phyloP scores from a whole-genome alignment of 2,888 invertebrate species.

The Eurytoma californica region DNA sequence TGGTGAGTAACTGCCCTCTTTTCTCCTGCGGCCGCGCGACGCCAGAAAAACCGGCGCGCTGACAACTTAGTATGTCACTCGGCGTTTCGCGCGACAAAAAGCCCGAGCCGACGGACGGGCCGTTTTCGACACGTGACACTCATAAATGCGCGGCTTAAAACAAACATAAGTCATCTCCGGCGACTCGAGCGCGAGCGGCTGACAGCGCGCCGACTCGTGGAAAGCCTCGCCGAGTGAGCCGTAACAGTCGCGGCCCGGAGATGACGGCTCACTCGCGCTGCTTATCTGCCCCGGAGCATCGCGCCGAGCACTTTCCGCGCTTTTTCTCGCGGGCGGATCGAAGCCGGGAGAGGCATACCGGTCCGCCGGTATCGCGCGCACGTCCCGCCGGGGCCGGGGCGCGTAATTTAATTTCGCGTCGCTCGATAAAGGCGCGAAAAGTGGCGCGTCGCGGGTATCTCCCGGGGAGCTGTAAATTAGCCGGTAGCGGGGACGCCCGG shows the following conservation, averaged over 20 bases:
- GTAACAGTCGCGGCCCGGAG: slow-evolving; percentile 36
- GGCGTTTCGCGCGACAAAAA: slow-evolving; percentile 34
- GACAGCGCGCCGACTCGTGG: slow-evolving; percentile 23
- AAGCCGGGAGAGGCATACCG: not conserved
- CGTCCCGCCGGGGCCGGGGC: too few relatives aligned
- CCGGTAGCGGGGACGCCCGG: slow-evolving; percentile 63
- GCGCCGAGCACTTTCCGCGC: not conserved
- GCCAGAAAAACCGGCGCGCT: not conserved
- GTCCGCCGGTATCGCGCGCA: not conserved
- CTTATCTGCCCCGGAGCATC: slow-evolving; percentile 10
- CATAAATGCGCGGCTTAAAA: slow-evolving; percentile 65
- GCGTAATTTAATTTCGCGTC: not conserved
- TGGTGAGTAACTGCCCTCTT: slow-evolving; percentile 82
- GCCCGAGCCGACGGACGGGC: slow-evolving; percentile 24
- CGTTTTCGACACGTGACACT: slow-evolving; percentile 62
- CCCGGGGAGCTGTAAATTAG: slow-evolving; percentile 66
- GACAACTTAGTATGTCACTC: slow-evolving; percentile 40
- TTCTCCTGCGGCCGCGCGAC: not conserved
- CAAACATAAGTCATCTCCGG: slow-evolving; percentile 65
- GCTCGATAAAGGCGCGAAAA: not conserved
- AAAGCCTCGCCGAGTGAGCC: slow-evolving; percentile 22
- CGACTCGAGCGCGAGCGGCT: slow-evolving; percentile 36
- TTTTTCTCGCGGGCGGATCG: not conserved
- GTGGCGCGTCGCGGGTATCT: slow-evolving; percentile 55
- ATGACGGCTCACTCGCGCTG: slow-evolving; percentile 30